phyloP scores from a whole-genome alignment of 1,140 invertebrate species.

The Ericerus pela region DNA sequence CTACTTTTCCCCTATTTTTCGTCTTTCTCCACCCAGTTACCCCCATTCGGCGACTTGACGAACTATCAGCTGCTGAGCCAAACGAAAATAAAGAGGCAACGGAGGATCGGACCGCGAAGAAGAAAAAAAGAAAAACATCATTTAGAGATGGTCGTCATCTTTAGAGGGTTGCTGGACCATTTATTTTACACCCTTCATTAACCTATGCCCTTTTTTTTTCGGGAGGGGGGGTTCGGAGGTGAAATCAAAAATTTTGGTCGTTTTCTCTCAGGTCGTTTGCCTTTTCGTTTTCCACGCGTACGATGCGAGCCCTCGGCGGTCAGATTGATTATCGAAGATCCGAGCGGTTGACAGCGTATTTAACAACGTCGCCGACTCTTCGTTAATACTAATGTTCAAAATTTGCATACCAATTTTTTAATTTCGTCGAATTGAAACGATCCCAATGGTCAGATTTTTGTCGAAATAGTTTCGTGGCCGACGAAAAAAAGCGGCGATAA shows the following conservation, averaged over 20 bases:
- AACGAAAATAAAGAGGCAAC: background rate
- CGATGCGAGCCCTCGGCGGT: background rate
- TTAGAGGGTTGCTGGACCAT: background rate
- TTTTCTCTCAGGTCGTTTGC: background rate
- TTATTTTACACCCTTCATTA: conserved; percentile 10
- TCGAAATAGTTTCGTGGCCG: too few species aligned
- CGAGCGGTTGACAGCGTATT: conserved; percentile 1
- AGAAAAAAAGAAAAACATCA: background rate
- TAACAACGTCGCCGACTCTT: conserved; percentile 3
- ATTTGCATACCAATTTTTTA: too few species aligned
- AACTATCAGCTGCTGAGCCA: too few species aligned
- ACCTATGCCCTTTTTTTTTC: background rate
- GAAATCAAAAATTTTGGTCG: background rate
- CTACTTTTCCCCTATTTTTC: too few species aligned
- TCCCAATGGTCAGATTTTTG: too few species aligned
- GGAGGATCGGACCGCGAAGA: too few species aligned
- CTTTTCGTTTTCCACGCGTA: background rate
- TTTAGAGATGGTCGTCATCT: background rate
- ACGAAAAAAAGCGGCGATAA: too few species aligned
- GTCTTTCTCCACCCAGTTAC: too few species aligned
- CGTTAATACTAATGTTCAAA: too few species aligned
- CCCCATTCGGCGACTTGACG: too few species aligned
- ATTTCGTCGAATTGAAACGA: too few species aligned
- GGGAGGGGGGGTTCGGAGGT: too few species aligned
- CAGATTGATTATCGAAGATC: background rate